Evolutionary conservation across 2,797 vertebrate species (phyloP).

Genomic region (Lepilemur septentrionalis): DNA sequence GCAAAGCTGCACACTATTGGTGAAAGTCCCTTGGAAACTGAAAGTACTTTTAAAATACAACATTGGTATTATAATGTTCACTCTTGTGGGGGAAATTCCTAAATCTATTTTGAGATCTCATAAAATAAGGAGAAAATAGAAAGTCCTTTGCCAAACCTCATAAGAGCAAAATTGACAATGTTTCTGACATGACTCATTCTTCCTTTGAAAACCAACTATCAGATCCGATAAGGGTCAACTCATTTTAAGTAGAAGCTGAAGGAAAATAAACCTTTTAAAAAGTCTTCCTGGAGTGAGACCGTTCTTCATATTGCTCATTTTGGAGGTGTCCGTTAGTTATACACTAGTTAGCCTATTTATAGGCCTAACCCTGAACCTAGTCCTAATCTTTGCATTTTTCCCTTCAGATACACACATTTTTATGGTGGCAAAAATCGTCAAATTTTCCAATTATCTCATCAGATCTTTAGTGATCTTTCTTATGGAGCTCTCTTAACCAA

Average conservation of each 20-base stretch:
- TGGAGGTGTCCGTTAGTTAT: neutral
- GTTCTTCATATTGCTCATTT: neutral
- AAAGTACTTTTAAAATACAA: neutral
- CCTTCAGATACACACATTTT: neutral
- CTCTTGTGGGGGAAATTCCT: slow-evolving; percentile 54
- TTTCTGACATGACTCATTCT: slow-evolving; percentile 73
- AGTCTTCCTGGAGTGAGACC: neutral
- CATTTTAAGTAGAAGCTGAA: slow-evolving; percentile 37
- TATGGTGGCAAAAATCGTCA: neutral
- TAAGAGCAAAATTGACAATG: slow-evolving; percentile 64
- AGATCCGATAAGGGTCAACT: slow-evolving; percentile 28
- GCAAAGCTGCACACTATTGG: neutral
- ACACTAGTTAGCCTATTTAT: neutral
- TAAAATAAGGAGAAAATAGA: slow-evolving; percentile 73
- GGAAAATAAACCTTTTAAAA: neutral
- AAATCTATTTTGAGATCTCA: slow-evolving; percentile 69
- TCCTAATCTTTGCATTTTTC: neutral
- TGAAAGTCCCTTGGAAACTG: neutral
- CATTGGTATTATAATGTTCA: neutral
- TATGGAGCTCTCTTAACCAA: neutral
- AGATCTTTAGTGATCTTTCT: neutral
- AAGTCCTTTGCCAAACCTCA: slow-evolving; percentile 53
- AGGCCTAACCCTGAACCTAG: neutral
- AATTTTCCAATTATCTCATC: neutral
- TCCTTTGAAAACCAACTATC: slow-evolving; percentile 58